Evolutionary conservation across 2,797 vertebrate genomes (phyloP).

Genomic region (Enteromius radiatus): DNA sequence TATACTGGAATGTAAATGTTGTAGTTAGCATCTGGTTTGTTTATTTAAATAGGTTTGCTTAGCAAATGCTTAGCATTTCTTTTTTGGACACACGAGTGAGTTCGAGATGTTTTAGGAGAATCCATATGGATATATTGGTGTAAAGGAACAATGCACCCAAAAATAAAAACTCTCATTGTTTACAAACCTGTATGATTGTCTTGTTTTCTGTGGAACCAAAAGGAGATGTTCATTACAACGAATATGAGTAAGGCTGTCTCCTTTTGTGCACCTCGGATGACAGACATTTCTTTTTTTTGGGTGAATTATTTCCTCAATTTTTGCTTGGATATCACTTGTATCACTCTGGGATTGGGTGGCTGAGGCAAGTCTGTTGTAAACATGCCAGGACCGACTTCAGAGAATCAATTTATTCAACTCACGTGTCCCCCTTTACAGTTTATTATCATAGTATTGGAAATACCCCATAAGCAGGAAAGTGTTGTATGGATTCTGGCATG

Average conservation of each 20-base stretch:
- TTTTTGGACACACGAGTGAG: background rate
- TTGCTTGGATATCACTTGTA: background rate
- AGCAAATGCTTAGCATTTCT: too few species aligned
- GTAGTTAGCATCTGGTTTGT: conserved; percentile 15
- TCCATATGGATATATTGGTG: background rate
- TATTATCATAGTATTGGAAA: conserved; percentile 23
- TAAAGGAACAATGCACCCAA: background rate
- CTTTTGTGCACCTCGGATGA: background rate
- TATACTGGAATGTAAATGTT: background rate
- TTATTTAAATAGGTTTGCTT: conserved; percentile 6
- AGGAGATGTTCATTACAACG: background rate
- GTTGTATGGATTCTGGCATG: conserved; percentile 40
- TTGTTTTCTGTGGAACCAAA: background rate
- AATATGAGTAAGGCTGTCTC: background rate
- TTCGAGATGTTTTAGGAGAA: background rate
- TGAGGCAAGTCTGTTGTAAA: background rate
- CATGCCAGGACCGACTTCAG: background rate
- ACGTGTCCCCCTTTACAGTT: conserved; percentile 9
- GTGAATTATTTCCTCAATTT: conserved; percentile 3
- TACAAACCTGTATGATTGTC: background rate
- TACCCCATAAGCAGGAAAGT: background rate
- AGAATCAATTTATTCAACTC: conserved; percentile 1
- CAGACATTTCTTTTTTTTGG: background rate
- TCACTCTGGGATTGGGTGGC: background rate
- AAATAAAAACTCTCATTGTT: background rate